These are phyloP conservation scores for Caenorhabditis doughertyi DNA, from an alignment of 2,888 invertebrate species.

Conservation along the genomic window DNA sequence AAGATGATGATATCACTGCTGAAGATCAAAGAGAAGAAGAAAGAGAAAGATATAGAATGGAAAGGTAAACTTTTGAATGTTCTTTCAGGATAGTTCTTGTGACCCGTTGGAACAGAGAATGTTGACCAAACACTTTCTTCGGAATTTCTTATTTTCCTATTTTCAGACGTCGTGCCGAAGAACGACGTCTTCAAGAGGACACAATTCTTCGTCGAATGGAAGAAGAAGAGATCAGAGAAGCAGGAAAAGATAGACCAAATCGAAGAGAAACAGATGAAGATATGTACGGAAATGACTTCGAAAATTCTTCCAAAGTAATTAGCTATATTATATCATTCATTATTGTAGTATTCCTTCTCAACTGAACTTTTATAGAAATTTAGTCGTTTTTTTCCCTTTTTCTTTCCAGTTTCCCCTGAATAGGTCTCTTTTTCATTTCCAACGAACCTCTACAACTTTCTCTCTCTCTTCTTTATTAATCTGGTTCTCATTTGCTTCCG, in stretches of 20 bases:
- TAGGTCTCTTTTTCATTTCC: slow-evolving; percentile 1
- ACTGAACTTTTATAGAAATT: neutral
- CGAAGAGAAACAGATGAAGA: slow-evolving; percentile 39
- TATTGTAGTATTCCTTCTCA: neutral
- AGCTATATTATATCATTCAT: neutral
- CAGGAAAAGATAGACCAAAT: slow-evolving; percentile 42
- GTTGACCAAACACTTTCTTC: too few relatives aligned
- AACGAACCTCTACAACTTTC: slow-evolving; percentile 10
- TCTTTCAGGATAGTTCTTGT: too few relatives aligned
- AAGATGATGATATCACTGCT: slow-evolving; percentile 49
- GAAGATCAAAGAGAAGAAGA: slow-evolving; percentile 62
- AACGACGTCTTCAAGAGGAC: slow-evolving; percentile 65
- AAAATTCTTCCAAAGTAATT: slow-evolving; percentile 11
- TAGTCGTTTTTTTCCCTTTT: neutral
- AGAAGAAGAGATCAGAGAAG: slow-evolving; percentile 57
- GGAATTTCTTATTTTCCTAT: too few relatives aligned
- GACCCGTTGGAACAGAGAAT: too few relatives aligned
- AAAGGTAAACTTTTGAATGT: slow-evolving; percentile 40
- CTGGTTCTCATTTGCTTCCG: slow-evolving; percentile 22
- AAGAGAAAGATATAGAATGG: slow-evolving; percentile 54
- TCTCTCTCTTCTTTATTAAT: neutral
- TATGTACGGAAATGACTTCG: slow-evolving; percentile 26
- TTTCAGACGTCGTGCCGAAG: slow-evolving; percentile 64
- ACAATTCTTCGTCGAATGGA: slow-evolving; percentile 59
- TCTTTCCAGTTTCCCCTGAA: neutral